Evolutionary conservation across 2,797 vertebrate genomes (phyloP), one percentile per base, ranked within the genome.

Genomic region (Neopelma chrysocephalum): DNA sequence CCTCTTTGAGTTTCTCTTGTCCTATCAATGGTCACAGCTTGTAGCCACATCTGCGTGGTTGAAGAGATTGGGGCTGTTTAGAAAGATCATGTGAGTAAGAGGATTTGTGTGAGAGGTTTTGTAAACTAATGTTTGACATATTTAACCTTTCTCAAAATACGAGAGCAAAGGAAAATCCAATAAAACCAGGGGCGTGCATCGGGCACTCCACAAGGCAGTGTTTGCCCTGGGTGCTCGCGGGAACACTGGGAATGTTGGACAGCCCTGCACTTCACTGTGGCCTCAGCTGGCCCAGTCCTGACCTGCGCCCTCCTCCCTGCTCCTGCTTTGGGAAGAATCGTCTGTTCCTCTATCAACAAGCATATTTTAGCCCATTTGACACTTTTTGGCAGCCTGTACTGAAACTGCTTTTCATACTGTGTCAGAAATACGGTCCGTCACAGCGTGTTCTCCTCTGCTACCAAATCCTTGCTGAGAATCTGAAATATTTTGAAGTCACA

Each of bases 51-150:
- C 54, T 40, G 60, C 4, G 3, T 57, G 3, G 66, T 8, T 86
- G 91, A 29, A 75, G 83, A 89, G 94, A 75, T 69, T 58, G 72
- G 65, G 84, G 21, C 61, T 32, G 31, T 89, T 90, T 10, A 78
- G 91, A 82, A 91, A 84, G 86, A 88, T 88, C 82, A 58, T 79
- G 90, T 90, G 96, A 92, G 77, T 90, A 92, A 95, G 91, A 91
- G 82, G 96, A 92, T 94, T 91, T 70, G 8, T 88, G 4, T 1
- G 91, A 83, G 92, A 69, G 91, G 82, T 80, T 96, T 96, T 89
- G 76, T 87, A 86, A 92, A 80, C 82, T 71, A 78, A 65, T 50
- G 32, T 93, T 82, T 73, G 73, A 70, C 66, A 32, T 91, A 68
- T 60, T 96, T 91, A 93, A 93, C 93, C 89, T 82, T 90, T 60